phyloP scores from a whole-genome alignment of 2,113 vertebrate genomes.

The Mormoops blainvillei region DNA sequence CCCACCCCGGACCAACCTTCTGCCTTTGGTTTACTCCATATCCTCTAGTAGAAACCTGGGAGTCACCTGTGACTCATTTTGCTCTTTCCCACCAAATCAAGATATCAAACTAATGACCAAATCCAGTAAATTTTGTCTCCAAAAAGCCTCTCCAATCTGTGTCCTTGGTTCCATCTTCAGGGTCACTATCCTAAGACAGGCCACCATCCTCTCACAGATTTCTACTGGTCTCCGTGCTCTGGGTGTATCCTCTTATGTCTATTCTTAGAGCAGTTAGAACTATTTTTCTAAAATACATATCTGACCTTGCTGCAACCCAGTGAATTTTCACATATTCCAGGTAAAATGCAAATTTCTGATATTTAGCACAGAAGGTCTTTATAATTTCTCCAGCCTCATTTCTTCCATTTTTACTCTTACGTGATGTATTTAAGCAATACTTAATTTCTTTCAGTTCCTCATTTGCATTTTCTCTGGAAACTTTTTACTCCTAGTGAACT shows the following conservation, averaged over 20 bases:
- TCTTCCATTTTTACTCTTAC: not conserved
- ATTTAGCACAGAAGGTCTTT: not conserved
- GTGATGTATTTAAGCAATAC: not conserved
- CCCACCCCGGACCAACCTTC: not conserved
- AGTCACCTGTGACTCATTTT: not conserved
- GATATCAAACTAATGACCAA: not conserved
- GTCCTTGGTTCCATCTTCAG: not conserved
- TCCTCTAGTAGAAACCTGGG: not conserved
- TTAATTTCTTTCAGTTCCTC: not conserved
- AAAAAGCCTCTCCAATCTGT: not conserved
- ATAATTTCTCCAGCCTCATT: not conserved
- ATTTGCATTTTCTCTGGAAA: not conserved
- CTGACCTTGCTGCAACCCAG: not conserved
- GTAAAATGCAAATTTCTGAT: not conserved
- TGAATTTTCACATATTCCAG: not conserved
- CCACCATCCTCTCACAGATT: not conserved
- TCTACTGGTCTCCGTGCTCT: not conserved
- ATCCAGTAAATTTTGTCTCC: not conserved
- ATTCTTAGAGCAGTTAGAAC: not conserved
- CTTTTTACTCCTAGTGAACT: not conserved
- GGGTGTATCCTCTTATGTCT: not conserved
- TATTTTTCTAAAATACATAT: not conserved
- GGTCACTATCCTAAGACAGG: not conserved
- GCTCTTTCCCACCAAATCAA: not conserved
- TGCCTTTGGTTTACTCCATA: not conserved